Percentiles rank a stretch among this genome's conserved stretches.
phyloP scores from a whole-genome alignment of 1,140 invertebrate genomes.

The Lepidotrigona ventralis region DNA sequence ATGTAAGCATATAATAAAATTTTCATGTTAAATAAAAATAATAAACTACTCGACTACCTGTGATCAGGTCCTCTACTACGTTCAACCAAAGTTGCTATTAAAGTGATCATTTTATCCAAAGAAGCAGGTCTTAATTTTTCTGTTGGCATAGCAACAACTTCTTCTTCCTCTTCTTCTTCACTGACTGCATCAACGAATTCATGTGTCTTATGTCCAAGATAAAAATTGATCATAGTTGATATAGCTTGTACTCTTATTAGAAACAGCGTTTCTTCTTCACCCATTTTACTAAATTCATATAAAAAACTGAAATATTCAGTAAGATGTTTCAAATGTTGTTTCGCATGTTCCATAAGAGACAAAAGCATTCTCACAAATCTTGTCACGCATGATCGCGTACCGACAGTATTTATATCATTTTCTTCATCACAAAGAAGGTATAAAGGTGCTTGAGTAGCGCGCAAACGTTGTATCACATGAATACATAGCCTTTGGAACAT shows the following conservation, averaged over 20 bases:
- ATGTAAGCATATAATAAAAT: neutral
- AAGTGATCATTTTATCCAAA: conserved; percentile 97
- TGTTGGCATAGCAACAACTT: conserved; percentile 84
- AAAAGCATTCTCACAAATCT: conserved; percentile 94
- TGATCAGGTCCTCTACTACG: conserved; percentile 90
- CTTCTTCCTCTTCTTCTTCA: conserved; percentile 91
- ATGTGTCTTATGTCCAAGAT: conserved; percentile 89
- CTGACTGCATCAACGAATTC: conserved; percentile 85
- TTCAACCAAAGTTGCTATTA: conserved; percentile 93
- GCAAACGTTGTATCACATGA: conserved; percentile 94
- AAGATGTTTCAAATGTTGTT: conserved; percentile 91
- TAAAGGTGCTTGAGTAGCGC: conserved; percentile 77
- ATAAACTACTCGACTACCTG: conserved; percentile 57
- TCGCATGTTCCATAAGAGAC: conserved; percentile 94
- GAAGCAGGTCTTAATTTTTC: conserved; percentile 93
- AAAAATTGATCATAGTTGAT: conserved; percentile 94
- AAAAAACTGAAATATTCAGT: conserved; percentile 96
- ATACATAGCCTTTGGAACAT: conserved; percentile 96
- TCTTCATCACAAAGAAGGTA: conserved; percentile 76
- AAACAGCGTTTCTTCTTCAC: conserved; percentile 94
- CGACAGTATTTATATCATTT: conserved; percentile 83
- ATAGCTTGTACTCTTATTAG: conserved; percentile 92
- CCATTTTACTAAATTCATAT: conserved; percentile 96
- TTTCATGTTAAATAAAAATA: neutral
- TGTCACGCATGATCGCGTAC: conserved; percentile 93